These are phyloP conservation scores for Metridium senile DNA, from an alignment of 92 coral and sea anemone genomes.

Conservation along the genomic window DNA sequence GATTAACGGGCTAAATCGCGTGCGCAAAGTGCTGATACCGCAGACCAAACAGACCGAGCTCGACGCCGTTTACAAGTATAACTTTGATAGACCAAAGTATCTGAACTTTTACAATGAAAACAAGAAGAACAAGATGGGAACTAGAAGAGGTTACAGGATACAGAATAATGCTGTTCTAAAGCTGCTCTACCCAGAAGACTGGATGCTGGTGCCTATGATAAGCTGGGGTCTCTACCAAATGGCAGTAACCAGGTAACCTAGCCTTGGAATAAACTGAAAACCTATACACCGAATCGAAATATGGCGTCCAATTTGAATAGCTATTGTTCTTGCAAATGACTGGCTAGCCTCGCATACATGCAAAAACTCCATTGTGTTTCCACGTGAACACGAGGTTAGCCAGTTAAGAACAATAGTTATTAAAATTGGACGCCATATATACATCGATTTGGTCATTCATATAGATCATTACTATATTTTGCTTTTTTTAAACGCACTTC, in stretches of 20 bases:
- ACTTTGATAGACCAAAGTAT: constrained; percentile 81
- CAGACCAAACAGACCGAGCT: constrained; percentile 67
- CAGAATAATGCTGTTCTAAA: constrained; percentile 67
- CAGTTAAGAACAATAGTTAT: no score
- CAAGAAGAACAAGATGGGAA: constrained; percentile 68
- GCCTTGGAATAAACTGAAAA: no score
- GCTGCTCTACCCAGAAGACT: constrained; percentile 81
- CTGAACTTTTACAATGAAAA: constrained; percentile 74
- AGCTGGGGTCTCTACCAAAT: constrained; percentile 87
- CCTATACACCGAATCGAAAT: no score
- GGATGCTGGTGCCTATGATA: constrained; percentile 68
- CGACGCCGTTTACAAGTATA: constrained; percentile 82
- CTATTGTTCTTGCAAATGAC: no score
- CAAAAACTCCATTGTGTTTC: no score
- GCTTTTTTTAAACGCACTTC: no score
- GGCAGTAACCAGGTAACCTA: constrained; percentile 81
- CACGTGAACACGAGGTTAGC: no score
- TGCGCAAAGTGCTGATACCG: constrained; percentile 74
- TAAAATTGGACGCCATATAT: no score
- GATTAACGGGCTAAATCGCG: constrained; percentile 55
- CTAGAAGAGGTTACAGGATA: constrained; percentile 81
- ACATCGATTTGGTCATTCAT: no score
- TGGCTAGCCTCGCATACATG: no score
- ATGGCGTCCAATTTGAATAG: no score
- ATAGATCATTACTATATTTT: no score